Evolutionary conservation across 2,113 vertebrate species (phyloP), one percentile per base, ranked within the genome.

Genomic region (Charina bottae): DNA sequence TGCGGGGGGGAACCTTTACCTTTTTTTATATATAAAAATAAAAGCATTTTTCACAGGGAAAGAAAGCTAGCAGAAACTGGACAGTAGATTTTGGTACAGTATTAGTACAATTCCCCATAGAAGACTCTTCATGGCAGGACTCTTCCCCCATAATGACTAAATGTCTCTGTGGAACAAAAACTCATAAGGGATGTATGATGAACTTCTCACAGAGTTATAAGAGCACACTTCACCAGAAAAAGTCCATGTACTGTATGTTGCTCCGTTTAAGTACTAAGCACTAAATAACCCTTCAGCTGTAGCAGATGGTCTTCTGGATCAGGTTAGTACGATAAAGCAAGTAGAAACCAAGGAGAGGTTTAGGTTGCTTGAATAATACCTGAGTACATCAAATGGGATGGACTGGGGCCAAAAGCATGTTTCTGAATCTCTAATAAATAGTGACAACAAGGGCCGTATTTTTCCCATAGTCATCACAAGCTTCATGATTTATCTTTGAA

Each of bases 401-500:
- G 46, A 84, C 21, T 33, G 37, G 54, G 89, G 92, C 11, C 21
- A 92, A 89, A 11, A n/a, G 87, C 13, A 2, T 92, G 93, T 49
- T 15, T 17, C 49, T 89, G 17, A 24, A 0, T 89, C 54, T 62
- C 23, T 46, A 93, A 53, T 68, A 88, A 94, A 83, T 21, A 1
- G 60, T 91, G 53, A 28, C 88, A 90, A 26, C 60, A 88, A 55
- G 55, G 64, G 78, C 24, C 78, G 53, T 87, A 91, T 84, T n/a
- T 95, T 92, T 55, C n/a, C 46, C 91, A 84, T 83, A 89, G 87
- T 92, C 58, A 89, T 89, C 78, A 64, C 49, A 85, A 78, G 78
- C 28, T 89, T 85, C 56, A 54, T 92, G 87, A 92, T 89, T 92
- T 92, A 92, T 85, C 87, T 89, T 42, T 92, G 72, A 89, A 85